These are phyloP conservation scores for Dendrolimus pini DNA, from an alignment of 2,888 invertebrate genomes.

Conservation along the genomic window DNA sequence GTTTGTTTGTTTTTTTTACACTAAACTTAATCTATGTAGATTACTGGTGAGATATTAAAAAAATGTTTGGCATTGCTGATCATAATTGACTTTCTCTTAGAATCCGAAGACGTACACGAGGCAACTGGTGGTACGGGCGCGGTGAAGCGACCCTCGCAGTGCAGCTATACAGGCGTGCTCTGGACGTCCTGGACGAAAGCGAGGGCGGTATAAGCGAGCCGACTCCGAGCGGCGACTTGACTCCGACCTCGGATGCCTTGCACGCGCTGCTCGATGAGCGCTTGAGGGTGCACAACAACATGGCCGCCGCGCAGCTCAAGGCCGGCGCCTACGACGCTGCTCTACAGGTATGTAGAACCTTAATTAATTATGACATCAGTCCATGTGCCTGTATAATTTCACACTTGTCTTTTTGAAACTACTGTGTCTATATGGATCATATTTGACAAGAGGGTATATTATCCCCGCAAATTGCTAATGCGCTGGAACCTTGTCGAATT, in stretches of 20 bases:
- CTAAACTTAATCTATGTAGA: no score
- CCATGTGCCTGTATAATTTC: no score
- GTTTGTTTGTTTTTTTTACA: no score
- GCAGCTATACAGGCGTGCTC: constrained; percentile 89
- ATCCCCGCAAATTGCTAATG: no score
- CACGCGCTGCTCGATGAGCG: constrained; percentile 83
- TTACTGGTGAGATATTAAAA: no score
- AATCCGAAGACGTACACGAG: constrained; percentile 81
- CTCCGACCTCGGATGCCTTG: constrained; percentile 40
- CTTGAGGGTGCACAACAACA: constrained; percentile 91
- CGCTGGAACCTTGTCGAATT: no score
- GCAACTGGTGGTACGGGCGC: constrained; percentile 93
- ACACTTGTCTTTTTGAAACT: no score
- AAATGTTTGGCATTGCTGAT: no score
- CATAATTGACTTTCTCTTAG: constrained; percentile 18
- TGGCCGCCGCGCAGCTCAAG: constrained; percentile 95
- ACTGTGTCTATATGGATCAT: no score
- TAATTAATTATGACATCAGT: no score
- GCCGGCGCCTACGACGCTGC: constrained; percentile 91
- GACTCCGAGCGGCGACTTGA: constrained; percentile 61
- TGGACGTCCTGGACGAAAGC: constrained; percentile 87
- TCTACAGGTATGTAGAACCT: constrained; percentile 68
- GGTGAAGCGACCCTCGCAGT: constrained; percentile 89
- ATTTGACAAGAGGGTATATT: no score
- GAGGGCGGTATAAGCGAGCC: constrained; percentile 80